phyloP scores from a whole-genome alignment of 2,888 invertebrate species.

The Drosophila pegasa region DNA sequence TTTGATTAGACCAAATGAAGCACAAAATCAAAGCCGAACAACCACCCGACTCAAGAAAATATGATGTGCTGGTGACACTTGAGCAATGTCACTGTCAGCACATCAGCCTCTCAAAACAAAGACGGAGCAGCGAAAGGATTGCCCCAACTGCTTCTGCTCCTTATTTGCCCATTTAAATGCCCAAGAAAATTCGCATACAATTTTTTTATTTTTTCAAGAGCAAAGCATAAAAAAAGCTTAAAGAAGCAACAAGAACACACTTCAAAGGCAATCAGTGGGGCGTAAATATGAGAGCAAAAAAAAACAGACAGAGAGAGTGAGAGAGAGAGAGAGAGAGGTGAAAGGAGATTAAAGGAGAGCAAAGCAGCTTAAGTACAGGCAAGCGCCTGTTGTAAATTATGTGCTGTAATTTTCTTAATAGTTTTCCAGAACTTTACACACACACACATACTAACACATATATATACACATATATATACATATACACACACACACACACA shows the following conservation, averaged over 20 bases:
- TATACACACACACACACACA: background rate
- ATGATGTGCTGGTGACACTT: constrained; percentile 62
- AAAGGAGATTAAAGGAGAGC: constrained; percentile 3
- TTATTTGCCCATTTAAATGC: constrained; percentile 67
- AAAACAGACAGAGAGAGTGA: background rate
- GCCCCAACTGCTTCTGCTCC: constrained; percentile 59
- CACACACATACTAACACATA: background rate
- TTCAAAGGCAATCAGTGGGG: constrained; percentile 53
- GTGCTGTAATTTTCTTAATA: constrained; percentile 71
- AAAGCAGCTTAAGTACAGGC: constrained; percentile 20
- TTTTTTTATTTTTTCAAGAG: constrained; percentile 4
- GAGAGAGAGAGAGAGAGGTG: background rate
- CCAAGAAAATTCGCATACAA: constrained; percentile 21
- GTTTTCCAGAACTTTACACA: constrained; percentile 51
- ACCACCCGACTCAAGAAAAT: constrained; percentile 61
- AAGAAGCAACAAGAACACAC: constrained; percentile 31
- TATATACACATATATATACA: background rate
- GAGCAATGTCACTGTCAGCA: constrained; percentile 50
- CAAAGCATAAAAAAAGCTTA: constrained; percentile 11
- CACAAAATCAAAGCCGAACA: constrained; percentile 75
- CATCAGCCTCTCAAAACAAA: constrained; percentile 22
- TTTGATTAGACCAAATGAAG: constrained; percentile 79
- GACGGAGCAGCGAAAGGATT: constrained; percentile 53
- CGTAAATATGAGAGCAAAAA: constrained; percentile 23
- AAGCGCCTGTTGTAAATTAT: constrained; percentile 50